Evolutionary conservation across 2,888 invertebrate genomes (phyloP).

Genomic region (Amphipoea lucens): DNA sequence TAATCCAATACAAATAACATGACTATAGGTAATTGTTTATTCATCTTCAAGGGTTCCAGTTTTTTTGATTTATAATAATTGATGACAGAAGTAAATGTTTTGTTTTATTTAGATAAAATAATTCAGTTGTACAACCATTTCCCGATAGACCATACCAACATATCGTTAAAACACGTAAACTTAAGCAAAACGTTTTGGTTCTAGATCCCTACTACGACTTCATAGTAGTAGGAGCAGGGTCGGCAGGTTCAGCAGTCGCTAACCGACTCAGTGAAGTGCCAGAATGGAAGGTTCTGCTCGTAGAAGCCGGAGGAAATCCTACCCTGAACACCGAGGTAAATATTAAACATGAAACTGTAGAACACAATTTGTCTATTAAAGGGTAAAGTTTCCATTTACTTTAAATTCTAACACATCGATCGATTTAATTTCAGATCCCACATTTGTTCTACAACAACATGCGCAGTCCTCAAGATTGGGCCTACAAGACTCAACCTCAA

Average conservation of each 20-base stretch:
- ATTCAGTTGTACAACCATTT: background rate
- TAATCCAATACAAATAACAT: background rate
- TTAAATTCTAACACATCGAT: background rate
- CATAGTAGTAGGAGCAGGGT: conserved; percentile 91
- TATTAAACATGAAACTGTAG: background rate
- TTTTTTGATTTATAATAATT: background rate
- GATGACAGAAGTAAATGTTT: background rate
- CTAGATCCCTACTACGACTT: conserved; percentile 90
- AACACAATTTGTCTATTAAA: background rate
- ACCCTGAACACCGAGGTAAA: conserved; percentile 88
- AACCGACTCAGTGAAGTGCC: conserved; percentile 91
- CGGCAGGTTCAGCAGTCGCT: conserved; percentile 91
- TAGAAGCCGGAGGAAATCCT: conserved; percentile 92
- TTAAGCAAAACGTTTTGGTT: conserved; percentile 48
- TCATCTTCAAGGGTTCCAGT: background rate
- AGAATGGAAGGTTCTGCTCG: conserved; percentile 90
- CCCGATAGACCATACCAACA: background rate
- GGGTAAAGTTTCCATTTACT: too few relatives aligned
- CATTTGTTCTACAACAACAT: conserved; percentile 75
- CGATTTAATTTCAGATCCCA: conserved; percentile 63
- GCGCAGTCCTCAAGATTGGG: conserved; percentile 86
- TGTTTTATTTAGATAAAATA: background rate
- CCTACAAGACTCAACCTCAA: conserved; percentile 86
- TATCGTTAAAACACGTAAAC: background rate
- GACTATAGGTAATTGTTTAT: too few relatives aligned